Evolutionary conservation across 2,888 invertebrate genomes (phyloP), one percentile per base, ranked within the genome.

Genomic region (Parelbella ahira): DNA sequence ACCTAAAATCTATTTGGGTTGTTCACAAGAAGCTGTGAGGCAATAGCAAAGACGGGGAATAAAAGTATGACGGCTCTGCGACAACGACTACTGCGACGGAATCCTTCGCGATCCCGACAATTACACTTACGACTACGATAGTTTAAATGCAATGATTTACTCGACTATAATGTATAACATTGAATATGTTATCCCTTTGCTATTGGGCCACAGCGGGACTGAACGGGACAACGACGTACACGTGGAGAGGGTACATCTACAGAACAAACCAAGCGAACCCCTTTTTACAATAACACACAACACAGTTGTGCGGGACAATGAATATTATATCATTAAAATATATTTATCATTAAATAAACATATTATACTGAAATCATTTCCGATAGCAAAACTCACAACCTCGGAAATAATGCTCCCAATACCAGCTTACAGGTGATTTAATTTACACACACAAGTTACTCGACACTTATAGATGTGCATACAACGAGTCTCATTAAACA

Each of bases 351-450:
- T 63, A 65, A 67, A 71, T 71, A 70, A 72, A 68, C 65, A 69
- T 77, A 71, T 69, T n/a, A n/a, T n/a, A 56, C 69, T 74, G 80
- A 83, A 84, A 72, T 79, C 77, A 86, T 86, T 87, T 71, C 87
- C 87, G 87, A 82, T 71, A 80, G 82, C 67, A 72, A 74, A 76
- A 70, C 70, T 86, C 86, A 86, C 86, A 86, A 87, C 86, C 83
- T 75, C 84, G 86, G 86, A 86, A 87, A 84, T 80, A 59, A 86
- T 87, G 87, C 86, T 87, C 87, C 87, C 86, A 84, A 80, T 82
- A 87, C 87, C 87, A 87, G 86, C 87, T 83, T 80, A 71, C 68
- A 67, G 74, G 72, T 69, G 67, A 72, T 62, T 65, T 69, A 69
- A 61, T 60, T 64, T 64, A 68, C 75, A 79, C 73, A 72, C n/a